Percentiles rank a stretch among this genome's conserved stretches.
phyloP scores from a whole-genome alignment of 1,140 invertebrate genomes.

The Macrosteles quadrilineatus region DNA sequence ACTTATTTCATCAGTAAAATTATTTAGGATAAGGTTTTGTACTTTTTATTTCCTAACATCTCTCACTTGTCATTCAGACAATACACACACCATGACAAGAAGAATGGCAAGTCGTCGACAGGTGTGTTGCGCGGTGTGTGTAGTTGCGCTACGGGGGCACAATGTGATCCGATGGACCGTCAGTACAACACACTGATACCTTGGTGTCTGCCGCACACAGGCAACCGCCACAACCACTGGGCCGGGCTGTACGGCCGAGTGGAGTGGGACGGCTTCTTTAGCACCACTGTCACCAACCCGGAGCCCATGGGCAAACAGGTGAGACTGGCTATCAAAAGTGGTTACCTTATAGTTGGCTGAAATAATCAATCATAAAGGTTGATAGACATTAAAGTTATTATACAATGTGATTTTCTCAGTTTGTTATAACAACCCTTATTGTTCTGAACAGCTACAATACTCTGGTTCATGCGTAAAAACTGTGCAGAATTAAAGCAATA shows the following conservation, averaged over 20 bases:
- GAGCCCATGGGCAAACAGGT: slow-evolving; percentile 91
- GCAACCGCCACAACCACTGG: slow-evolving; percentile 86
- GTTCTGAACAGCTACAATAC: no score
- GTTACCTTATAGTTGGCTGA: no score
- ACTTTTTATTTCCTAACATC: no score
- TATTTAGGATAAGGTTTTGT: no score
- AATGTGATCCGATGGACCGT: slow-evolving; percentile 71
- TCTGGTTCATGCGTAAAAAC: no score
- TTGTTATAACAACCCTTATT: no score
- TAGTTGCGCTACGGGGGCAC: slow-evolving; percentile 63
- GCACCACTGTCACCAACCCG: slow-evolving; percentile 85
- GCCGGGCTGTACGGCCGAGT: slow-evolving; percentile 70
- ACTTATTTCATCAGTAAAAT: no score
- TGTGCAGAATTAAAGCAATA: no score
- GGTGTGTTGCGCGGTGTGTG: slow-evolving; percentile 77
- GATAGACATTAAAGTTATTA: no score
- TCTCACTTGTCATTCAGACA: slow-evolving; percentile 56
- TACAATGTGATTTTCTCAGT: no score
- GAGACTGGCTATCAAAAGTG: no score
- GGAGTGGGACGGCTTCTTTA: slow-evolving; percentile 84
- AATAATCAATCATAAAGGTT: no score
- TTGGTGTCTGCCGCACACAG: slow-evolving; percentile 89
- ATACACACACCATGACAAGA: slow-evolving; percentile 72
- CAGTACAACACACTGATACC: slow-evolving; percentile 87
- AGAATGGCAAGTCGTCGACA: slow-evolving; percentile 60